phyloP scores from a whole-genome alignment of 2,797 vertebrate genomes.

The Scolopax bukidnonensis region DNA sequence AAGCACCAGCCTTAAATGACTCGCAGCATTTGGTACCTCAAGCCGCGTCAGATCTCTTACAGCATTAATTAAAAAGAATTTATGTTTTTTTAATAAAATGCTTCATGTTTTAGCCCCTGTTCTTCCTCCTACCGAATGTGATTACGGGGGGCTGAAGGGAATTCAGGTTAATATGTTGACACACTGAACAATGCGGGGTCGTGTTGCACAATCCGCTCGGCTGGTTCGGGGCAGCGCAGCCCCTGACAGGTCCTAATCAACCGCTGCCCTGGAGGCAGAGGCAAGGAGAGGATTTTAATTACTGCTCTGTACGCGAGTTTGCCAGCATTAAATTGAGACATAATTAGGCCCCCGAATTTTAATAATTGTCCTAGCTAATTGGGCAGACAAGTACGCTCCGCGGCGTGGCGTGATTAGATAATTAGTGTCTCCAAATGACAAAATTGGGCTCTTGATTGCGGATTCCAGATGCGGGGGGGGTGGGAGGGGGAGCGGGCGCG shows the following conservation, averaged over 20 bases:
- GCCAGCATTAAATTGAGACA: slow-evolving; percentile 93
- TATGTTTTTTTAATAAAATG: slow-evolving; percentile 86
- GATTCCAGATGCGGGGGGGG: slow-evolving; percentile 54
- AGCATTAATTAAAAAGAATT: slow-evolving; percentile 84
- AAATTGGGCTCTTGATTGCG: slow-evolving; percentile 82
- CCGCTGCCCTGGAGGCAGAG: slow-evolving; percentile 93
- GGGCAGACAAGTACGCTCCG: slow-evolving; percentile 87
- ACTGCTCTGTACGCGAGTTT: slow-evolving; percentile 87
- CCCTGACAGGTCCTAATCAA: slow-evolving; percentile 98
- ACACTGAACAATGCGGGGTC: slow-evolving; percentile 97
- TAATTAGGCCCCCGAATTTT: slow-evolving; percentile 95
- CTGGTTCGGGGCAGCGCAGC: slow-evolving; percentile 87
- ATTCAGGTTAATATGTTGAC: slow-evolving; percentile 99
- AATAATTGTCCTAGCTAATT: slow-evolving; percentile 97
- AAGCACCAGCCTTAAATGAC: slow-evolving; percentile 73
- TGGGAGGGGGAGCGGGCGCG: background rate
- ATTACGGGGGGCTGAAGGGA: slow-evolving; percentile 92
- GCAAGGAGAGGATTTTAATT: slow-evolving; percentile 92
- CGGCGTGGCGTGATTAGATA: slow-evolving; percentile 84
- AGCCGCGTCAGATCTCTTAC: slow-evolving; percentile 79
- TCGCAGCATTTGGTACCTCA: slow-evolving; percentile 78
- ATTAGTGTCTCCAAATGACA: slow-evolving; percentile 87
- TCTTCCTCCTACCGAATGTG: slow-evolving; percentile 78
- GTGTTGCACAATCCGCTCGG: slow-evolving; percentile 91
- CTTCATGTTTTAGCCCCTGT: slow-evolving; percentile 80